These are phyloP conservation scores for Lethocerus indicus DNA, from an alignment of 1,140 invertebrate genomes.

Conservation along the genomic window DNA sequence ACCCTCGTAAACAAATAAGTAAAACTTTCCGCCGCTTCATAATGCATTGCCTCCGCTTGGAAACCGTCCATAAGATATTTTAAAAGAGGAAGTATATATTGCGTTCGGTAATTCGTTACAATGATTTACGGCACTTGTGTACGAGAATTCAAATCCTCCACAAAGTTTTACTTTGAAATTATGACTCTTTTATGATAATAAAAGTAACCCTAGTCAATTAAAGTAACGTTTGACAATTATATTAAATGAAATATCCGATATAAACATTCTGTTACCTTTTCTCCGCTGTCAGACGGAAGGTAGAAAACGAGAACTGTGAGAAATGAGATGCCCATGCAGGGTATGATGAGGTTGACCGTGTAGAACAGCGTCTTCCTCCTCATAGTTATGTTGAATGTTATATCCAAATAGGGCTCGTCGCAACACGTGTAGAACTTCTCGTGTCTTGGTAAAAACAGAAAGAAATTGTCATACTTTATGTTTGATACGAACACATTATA, in stretches of 20 bases:
- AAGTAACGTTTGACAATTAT: no score
- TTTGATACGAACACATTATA: not conserved
- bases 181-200: no score
- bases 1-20: no score
- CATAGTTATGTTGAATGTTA: slow-evolving; percentile 98
- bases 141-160: no score
- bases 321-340: slow-evolving; percentile 95
- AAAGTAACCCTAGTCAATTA: no score
- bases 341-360: slow-evolving; percentile 93
- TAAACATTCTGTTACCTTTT: slow-evolving; percentile 61
- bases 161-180: no score
- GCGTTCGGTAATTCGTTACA: no score
- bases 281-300: slow-evolving; percentile 94
- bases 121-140: no score
- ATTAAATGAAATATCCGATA: slow-evolving; percentile 3
- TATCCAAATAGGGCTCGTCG: slow-evolving; percentile 89
- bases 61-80: no score
- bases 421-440: slow-evolving; percentile 95
- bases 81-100: no score
- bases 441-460: slow-evolving; percentile 39
- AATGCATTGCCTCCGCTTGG: no score
- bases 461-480: not conserved
- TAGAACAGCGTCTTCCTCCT: slow-evolving; percentile 93
- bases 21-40: no score
- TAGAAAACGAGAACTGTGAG: slow-evolving; percentile 98